Conservation (phyloP, 2,888 invertebrate species). For the Macrophya alboannulata region DNA sequence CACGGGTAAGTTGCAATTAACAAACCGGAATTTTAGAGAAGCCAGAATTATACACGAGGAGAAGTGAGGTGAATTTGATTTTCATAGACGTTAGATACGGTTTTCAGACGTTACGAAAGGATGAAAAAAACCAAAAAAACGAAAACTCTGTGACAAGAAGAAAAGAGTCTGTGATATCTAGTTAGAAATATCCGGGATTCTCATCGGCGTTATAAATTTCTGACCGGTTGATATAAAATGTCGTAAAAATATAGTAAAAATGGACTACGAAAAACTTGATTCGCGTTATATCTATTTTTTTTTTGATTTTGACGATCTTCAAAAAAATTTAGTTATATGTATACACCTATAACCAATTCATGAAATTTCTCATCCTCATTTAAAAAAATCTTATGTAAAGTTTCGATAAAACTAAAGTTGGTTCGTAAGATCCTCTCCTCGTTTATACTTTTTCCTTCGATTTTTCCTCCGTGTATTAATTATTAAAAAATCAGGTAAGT, state of each 20-base stretch:
- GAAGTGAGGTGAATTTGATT: conserved; percentile 23
- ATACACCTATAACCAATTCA: neutral
- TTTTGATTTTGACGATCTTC: neutral
- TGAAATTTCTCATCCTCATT: neutral
- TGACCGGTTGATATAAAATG: conserved; percentile 12
- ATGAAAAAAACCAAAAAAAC: neutral
- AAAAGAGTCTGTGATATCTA: neutral
- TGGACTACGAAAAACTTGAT: neutral
- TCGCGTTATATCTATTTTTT: neutral
- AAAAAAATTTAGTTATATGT: neutral
- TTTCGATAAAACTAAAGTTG: neutral
- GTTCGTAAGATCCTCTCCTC: neutral
- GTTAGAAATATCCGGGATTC: neutral
- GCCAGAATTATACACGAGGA: neutral
- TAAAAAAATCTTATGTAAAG: no score
- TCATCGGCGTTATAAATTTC: conserved; percentile 2
- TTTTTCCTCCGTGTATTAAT: neutral
- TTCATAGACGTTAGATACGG: conserved; percentile 12
- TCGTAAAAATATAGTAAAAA: neutral
- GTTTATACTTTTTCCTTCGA: neutral
- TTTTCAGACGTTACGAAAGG: neutral
- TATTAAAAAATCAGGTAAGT: neutral
- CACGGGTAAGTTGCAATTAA: neutral
- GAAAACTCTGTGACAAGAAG: neutral
- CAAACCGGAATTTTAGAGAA: neutral